A percentile compares a stretch with the other conserved stretches of the same genome.
Evolutionary conservation across 1,140 invertebrate species (phyloP).

Genomic region (Bathynomus jamesi): DNA sequence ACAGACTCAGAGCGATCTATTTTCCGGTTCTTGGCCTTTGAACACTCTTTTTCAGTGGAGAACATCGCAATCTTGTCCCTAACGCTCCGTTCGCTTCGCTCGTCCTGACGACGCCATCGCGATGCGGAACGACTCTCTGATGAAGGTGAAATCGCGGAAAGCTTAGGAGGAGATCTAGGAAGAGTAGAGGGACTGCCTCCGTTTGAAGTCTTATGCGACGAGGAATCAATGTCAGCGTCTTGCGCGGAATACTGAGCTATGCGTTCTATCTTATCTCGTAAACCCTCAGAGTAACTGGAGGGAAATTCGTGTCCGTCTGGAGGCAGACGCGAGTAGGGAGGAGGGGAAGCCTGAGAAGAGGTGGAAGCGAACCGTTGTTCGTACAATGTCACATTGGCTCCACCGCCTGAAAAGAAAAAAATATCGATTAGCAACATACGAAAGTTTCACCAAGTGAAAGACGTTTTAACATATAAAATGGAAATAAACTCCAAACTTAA

Average conservation of each 20-base stretch:
- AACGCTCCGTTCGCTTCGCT: conserved; percentile 65
- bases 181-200: conserved; percentile 8
- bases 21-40: conserved; percentile 42
- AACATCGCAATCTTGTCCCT: conserved; percentile 84
- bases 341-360: conserved; percentile 37
- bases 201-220: conserved; percentile 24
- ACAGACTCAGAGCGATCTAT: conserved; percentile 51
- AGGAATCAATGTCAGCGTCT: conserved; percentile 37
- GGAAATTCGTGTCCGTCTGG: conserved; percentile 83
- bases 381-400: conserved; percentile 44
- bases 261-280: conserved; percentile 23
- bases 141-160: conserved; percentile 20
- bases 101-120: conserved; percentile 34
- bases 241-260: conserved; percentile 18
- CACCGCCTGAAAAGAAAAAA: conserved; percentile 7
- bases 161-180: conserved; percentile 24
- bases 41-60: conserved; percentile 48
- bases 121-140: conserved; percentile 17
- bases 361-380: conserved; percentile 39
- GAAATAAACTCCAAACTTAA: too few species aligned
- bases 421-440: too few species aligned
- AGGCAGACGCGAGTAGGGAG: conserved; percentile 58
- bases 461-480: too few species aligned
- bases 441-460: too few species aligned
- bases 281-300: conserved; percentile 59